Evolutionary conservation across 2,113 vertebrate genomes (phyloP), one percentile per base, ranked within the genome.

Genomic region (Oreochromis spilurus): DNA sequence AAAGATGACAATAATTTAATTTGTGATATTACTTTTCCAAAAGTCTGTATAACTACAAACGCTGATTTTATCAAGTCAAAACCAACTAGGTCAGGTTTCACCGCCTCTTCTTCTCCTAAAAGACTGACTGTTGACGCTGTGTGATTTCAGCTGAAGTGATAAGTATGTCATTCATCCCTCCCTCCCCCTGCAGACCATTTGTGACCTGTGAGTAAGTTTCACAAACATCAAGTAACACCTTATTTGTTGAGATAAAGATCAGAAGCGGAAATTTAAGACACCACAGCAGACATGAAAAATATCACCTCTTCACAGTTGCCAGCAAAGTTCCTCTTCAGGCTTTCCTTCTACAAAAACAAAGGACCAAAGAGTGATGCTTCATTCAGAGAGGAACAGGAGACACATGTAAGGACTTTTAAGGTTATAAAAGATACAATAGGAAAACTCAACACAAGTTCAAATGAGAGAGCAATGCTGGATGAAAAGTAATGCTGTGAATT

Each of bases 371-470:
- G 55, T 0, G 26, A 58, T 16, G 55, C 3, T 5, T 16, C 26
- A 58, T 0, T 9, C 13, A 58, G 13, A 29, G 0, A 58, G 55
- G 55, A 58, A 58, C 29, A 58, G 24, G 13, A 58, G 13, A 58
- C 24, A 5, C 24, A 0, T 0, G 55, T 29, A 9, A 29, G 24
- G 2, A 0, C 16, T 58, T 3, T 58, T 31, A 31, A 29, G 55
- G 26, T 58, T 58, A 58, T 29, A 58, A 58, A 58, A 16, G 16
- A 0, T 58, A 0, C 0, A 5, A 29, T 31, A 58, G 55, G 13
- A 8, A 8, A 36, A 36, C 31, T 34, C 31, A 34, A 34, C 31
- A 34, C 5, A 34, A 34, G 31, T 34, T 5, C 31, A 34, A 34
- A 34, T 34, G 31, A 34, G 5, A 31, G 31, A 31, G 31, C 31